Conservation (phyloP, 2,888 invertebrate genomes). For the Trissoscelio sp. region DNA sequence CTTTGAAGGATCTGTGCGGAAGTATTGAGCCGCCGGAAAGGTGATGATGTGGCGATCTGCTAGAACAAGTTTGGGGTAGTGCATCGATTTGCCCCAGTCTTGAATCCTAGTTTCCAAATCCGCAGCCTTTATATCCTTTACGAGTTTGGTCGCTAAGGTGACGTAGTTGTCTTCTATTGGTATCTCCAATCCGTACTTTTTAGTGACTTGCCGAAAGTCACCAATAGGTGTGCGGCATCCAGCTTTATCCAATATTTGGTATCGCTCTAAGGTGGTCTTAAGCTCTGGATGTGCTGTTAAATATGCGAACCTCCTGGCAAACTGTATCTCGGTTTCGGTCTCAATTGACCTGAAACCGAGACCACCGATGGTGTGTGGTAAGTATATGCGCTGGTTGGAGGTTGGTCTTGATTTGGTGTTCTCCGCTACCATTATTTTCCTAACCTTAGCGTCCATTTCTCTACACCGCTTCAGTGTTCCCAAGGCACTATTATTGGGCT, state of each 20-base stretch:
- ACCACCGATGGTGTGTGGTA: slow-evolving; percentile 34
- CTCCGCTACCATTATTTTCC: slow-evolving; percentile 9
- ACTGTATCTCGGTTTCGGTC: slow-evolving; percentile 22
- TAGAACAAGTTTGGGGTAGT: too few relatives aligned
- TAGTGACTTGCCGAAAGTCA: too few relatives aligned
- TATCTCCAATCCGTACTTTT: too few relatives aligned
- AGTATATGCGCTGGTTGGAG: slow-evolving; percentile 11
- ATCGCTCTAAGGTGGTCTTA: background rate
- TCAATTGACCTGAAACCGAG: slow-evolving; percentile 24
- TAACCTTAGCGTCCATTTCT: slow-evolving; percentile 2
- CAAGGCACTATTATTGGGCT: background rate
- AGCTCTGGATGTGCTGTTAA: too few relatives aligned
- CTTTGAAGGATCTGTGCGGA: background rate
- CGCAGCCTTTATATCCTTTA: too few relatives aligned
- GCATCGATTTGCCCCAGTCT: too few relatives aligned
- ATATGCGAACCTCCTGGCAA: background rate
- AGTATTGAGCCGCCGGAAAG: slow-evolving; percentile 1
- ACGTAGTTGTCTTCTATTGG: too few relatives aligned
- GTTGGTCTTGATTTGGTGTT: slow-evolving; percentile 19
- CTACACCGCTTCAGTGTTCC: slow-evolving; percentile 24
- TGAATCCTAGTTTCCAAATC: too few relatives aligned
- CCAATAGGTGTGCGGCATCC: background rate
- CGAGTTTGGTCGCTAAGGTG: background rate
- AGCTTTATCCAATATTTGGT: background rate
- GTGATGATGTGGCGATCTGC: background rate